Evolutionary conservation across 2,113 vertebrate species (phyloP), one percentile per base, ranked within the genome.

Genomic region (Chlamydotis undulata): DNA sequence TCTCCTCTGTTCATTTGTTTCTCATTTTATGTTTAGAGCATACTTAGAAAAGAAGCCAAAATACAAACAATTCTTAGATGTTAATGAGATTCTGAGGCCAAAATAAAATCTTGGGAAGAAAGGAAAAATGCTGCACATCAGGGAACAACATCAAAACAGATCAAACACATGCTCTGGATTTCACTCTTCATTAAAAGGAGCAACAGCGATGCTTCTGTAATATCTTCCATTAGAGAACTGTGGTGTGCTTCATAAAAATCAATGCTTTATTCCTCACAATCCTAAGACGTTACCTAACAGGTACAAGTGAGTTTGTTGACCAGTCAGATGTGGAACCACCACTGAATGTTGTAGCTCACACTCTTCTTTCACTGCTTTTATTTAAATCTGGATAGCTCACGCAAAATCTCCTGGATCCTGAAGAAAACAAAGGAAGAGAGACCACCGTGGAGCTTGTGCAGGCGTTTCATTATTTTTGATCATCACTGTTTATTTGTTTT

Each of bases 31-130:
- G 79, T 87, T 94, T 92, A 67, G 53, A 89, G 24, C 31, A 22
- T 69, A 76, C 63, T 82, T 91, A 92, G 83, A 94, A 94, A 87
- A 85, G 81, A 74, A 92, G 91, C 86, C 94, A 95, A 96, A 96
- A 90, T 77, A 90, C 67, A 79, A 91, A 93, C 78, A 88, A 37
- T 89, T 77, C 50, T 87, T 89, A 89, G 61, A 96, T 89, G 87
- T 91, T 97, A 95, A 94, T 95, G 94, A 96, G 91, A 93, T 92
- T 97, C 65, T 94, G 91, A 2, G 50, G 94, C 94, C 89, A 95
- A 95, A 95, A 70, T 91, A 96, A 96, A 76, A 95, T 76, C 74
- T 93, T 45, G 25, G n/a, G 70, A 92, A 89, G 74, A 85, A 95
- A 83, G 56, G 25, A 95, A 93, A 89, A 87, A 68, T 25, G 67